Evolutionary conservation across 1,140 invertebrate genomes (phyloP), one percentile per base, ranked within the genome.

Genomic region (Zaprionus nigranus): DNA sequence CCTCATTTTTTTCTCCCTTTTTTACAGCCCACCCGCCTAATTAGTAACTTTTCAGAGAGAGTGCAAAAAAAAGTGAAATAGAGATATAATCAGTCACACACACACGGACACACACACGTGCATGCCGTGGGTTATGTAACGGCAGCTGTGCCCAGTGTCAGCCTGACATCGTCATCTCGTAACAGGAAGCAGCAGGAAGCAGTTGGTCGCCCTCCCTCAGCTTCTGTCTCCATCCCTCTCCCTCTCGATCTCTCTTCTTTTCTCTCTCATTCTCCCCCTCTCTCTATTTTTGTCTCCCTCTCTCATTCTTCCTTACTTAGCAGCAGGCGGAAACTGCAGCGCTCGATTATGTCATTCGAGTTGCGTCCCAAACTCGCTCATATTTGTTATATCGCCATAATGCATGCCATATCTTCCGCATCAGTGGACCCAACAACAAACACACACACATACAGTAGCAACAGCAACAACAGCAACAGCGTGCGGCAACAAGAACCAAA

Each of bases 371-470:
- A 57, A 38, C 59, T 67, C 20, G 3, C 22, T 57, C 58, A 68
- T 79, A 76, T 88, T 84, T 81, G 61, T 67, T 84, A 83, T 75
- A 79, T 64, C 68, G 70, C 58, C 81, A 75, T 87, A 78, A 87
- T 88, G 84, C 84, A 88, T 88, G 84, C 81, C 84, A 81, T 87
- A 88, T 87, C 84, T 88, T 71, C 58, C 67, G 62, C 71, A 87
- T 81, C 81, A 69, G 46, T 62, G 30, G 24, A 28, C 43, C 17
- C 65, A 64, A 6, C 12, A 4, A 38, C 36, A 38, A 13, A 38
- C 36, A 38, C 36, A 38, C 36, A 38, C 12, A 15, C 67, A 43
- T 5, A 30, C 17, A 24, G 15, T 5, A 40, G 38, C 4, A 22
- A 59, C 62, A 78, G 34, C 66, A 70, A 49, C 51, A 34, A 34